Conservation (phyloP, 2,888 invertebrate genomes). For the Epistrophella euchroma region DNA sequence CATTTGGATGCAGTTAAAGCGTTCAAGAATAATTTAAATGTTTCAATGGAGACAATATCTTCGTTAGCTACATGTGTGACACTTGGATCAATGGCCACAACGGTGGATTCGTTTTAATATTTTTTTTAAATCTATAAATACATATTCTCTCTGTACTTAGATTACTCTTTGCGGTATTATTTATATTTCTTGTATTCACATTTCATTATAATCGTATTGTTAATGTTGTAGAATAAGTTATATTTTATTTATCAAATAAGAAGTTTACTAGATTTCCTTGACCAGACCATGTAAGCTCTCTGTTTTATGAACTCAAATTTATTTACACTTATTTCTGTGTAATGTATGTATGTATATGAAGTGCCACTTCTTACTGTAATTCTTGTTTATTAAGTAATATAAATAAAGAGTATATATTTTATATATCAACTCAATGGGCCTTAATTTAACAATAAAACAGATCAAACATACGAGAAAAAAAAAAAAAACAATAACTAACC, state of each 20-base stretch:
- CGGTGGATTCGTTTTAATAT: constrained; percentile 52
- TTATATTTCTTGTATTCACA: constrained; percentile 25
- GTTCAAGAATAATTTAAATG: constrained; percentile 80
- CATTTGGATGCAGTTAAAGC: constrained; percentile 80
- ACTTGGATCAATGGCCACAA: constrained; percentile 74
- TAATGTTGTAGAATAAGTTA: neutral
- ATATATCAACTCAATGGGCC: neutral
- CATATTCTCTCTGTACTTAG: constrained; percentile 37
- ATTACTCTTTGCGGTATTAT: constrained; percentile 1
- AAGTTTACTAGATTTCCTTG: neutral
- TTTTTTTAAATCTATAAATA: neutral
- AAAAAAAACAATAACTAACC: too few relatives aligned
- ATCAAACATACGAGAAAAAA: too few relatives aligned
- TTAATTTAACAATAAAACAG: too few relatives aligned
- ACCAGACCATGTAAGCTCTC: neutral
- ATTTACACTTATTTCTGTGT: neutral
- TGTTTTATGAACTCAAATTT: neutral
- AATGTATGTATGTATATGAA: constrained; percentile 1
- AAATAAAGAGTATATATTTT: constrained; percentile 13
- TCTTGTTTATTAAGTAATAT: constrained; percentile 6
- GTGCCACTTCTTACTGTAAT: constrained; percentile 2
- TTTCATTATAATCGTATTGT: neutral
- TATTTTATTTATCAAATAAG: constrained; percentile 4
- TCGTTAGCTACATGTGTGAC: constrained; percentile 82
- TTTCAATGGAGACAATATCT: constrained; percentile 82